A percentile compares a stretch with the other conserved stretches of the same genome.
Evolutionary conservation across 2,113 vertebrate genomes (phyloP).

Genomic region (Mesoclemmys tuberculata): DNA sequence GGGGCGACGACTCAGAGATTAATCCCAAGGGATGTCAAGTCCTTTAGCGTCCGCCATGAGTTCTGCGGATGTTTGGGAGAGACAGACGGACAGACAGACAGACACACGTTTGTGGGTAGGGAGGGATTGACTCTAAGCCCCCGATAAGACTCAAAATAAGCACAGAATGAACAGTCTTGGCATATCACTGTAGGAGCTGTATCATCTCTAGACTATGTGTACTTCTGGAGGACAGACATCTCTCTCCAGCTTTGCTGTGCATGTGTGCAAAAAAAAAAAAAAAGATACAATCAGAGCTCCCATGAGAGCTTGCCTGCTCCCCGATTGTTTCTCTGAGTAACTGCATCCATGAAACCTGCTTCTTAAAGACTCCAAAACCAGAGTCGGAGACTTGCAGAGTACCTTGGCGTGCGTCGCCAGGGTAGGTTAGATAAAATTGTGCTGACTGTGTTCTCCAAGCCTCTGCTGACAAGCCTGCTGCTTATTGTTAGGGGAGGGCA

Average conservation of each 20-base stretch:
- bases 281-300: not conserved
- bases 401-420: not conserved
- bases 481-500: conserved; percentile 10
- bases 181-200: not conserved
- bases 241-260: not conserved
- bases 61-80: not conserved
- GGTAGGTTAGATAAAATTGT: conserved; percentile 43
- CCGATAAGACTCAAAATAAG: not conserved
- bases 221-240: not conserved
- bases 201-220: not conserved
- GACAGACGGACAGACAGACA: not conserved
- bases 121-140: not conserved
- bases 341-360: not conserved
- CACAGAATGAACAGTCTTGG: not conserved
- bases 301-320: not conserved
- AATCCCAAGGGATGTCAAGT: not conserved
- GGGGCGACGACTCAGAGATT: not conserved
- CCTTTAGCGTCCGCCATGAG: not conserved
- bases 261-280: not conserved
- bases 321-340: not conserved
- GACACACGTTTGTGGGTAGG: not conserved
- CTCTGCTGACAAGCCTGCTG: conserved; percentile 34
- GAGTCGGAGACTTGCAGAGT: not conserved
- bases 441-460: conserved; percentile 35
- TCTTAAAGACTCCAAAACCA: not conserved